A percentile compares a stretch with the other conserved stretches of the same genome.
Evolutionary conservation across 2,888 invertebrate species (phyloP).

Genomic region (Andrena praecox): DNA sequence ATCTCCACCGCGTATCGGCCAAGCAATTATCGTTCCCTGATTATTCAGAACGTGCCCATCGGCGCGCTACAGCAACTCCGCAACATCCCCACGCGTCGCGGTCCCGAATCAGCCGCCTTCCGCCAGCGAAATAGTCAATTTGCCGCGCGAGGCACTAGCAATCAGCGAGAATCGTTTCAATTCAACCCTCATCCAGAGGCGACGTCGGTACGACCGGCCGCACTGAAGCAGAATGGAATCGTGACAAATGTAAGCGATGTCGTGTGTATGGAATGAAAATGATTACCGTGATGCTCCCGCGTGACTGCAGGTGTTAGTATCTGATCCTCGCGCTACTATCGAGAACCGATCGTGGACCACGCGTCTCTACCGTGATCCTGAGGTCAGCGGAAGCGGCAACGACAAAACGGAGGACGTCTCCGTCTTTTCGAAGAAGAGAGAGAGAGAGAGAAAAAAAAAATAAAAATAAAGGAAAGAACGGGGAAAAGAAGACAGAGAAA

Average conservation of each 20-base stretch:
- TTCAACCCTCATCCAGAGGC: slow-evolving; percentile 2
- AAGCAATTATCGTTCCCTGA: too few relatives aligned
- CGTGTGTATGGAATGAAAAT: slow-evolving; percentile 57
- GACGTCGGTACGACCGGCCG: slow-evolving; percentile 41
- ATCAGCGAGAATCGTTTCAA: slow-evolving; percentile 4
- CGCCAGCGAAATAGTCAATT: not conserved
- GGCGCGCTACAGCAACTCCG: too few relatives aligned
- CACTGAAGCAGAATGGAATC: slow-evolving; percentile 51
- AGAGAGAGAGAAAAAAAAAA: not conserved
- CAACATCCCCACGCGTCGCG: too few relatives aligned
- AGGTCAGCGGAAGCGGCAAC: slow-evolving; percentile 11
- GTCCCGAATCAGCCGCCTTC: not conserved
- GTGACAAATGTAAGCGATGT: slow-evolving; percentile 58
- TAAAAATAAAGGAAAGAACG: not conserved
- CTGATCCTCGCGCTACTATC: slow-evolving; percentile 13
- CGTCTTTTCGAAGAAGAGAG: not conserved
- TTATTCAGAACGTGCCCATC: too few relatives aligned
- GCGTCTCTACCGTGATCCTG: slow-evolving; percentile 1
- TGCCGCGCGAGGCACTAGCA: not conserved
- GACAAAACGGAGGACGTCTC: slow-evolving; percentile 7
- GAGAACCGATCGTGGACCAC: slow-evolving; percentile 9
- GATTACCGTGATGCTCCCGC: slow-evolving; percentile 49
- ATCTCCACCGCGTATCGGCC: too few relatives aligned
- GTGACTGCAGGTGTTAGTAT: slow-evolving; percentile 47
- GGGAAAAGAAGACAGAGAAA: not conserved